Base-by-base conservation (phyloP, 2,888 invertebrate genomes). In the Scaptomyza caliginosa region DNA sequence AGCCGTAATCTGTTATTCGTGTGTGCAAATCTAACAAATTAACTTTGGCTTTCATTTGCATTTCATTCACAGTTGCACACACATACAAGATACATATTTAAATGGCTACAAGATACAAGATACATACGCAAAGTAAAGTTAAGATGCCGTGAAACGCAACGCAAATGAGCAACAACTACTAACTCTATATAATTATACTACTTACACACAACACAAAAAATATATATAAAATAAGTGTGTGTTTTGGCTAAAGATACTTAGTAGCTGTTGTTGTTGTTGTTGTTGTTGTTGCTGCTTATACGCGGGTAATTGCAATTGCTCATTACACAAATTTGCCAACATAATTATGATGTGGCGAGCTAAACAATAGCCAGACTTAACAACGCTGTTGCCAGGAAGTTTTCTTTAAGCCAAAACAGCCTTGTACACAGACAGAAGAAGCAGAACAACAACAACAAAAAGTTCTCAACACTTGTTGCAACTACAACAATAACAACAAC, bases 21-120 rank as follows among this genome's bases (percentile, higher is more conserved):
- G 49, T 26, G 54, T 67, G 52, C 48, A 23, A 79, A 83, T 83
- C 86, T 81, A 70, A 86, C 71, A 86, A 86, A 86, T 86, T 81
- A 81, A 78, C 78, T 83, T 83, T 83, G 74, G 79, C 84, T 84
- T 84, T 84, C 86, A 83, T 85, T 83, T 85, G 66, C 80, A 83
- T 80, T 71, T 67, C 49, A 74, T 70, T 69, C 48, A 76, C 76
- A 75, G 69, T 63, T 72, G 72, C 19, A 34, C 39, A 43, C 11
- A 23, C 28, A 58, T 50, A 54, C 43, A 24, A 34, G 45, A 43
- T n/a, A 23, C 28, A 58, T 50, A 54, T 46, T 28, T 17, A 42
- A 17, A 49, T 38, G 6, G 36, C 3, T 32, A 7, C 2, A 16
- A 43, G 23, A 19, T 26, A 51, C 23, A 39, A 26, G 11, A 32